Evolutionary conservation across 2,888 invertebrate species (phyloP).

Genomic region (Tridacna gigas): DNA sequence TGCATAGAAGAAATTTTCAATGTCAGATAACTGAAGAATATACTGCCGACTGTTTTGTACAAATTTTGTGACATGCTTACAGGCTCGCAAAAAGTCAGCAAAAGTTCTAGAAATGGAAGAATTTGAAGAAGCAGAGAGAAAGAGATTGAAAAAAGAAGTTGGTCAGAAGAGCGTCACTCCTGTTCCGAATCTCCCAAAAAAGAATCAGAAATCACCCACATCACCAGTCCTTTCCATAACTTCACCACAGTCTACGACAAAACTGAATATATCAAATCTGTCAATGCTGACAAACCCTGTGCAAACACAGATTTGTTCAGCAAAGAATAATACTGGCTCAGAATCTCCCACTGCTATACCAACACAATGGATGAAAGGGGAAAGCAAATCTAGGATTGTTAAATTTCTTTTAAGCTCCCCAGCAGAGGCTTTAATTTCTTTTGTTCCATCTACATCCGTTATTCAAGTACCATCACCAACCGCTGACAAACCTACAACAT

Average conservation of each 20-base stretch:
- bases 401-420: conserved; percentile 79
- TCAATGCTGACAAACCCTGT: no score
- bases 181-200: conserved; percentile 27
- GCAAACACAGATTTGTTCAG: conserved; percentile 4
- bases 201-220: conserved; percentile 26
- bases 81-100: conserved; percentile 93
- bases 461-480: conserved; percentile 51
- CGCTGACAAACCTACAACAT: conserved; percentile 23
- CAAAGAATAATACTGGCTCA: conserved; percentile 30
- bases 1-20: neutral
- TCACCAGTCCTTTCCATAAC: neutral
- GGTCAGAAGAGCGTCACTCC: conserved; percentile 31
- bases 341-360: conserved; percentile 25
- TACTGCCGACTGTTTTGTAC: neutral
- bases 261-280: no score
- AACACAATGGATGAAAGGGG: conserved; percentile 2
- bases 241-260: no score
- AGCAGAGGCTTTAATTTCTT: conserved; percentile 68
- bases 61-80: conserved; percentile 15
- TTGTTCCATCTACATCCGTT: conserved; percentile 67
- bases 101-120: conserved; percentile 97
- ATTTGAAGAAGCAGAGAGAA: conserved; percentile 81
- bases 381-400: conserved; percentile 74
- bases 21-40: neutral
- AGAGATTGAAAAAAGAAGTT: conserved; percentile 65